Percentiles rank a stretch among this genome's conserved stretches.
These are phyloP conservation scores for Perca fluviatilis DNA, from an alignment of 2,113 vertebrate species.

Conservation along the genomic window DNA sequence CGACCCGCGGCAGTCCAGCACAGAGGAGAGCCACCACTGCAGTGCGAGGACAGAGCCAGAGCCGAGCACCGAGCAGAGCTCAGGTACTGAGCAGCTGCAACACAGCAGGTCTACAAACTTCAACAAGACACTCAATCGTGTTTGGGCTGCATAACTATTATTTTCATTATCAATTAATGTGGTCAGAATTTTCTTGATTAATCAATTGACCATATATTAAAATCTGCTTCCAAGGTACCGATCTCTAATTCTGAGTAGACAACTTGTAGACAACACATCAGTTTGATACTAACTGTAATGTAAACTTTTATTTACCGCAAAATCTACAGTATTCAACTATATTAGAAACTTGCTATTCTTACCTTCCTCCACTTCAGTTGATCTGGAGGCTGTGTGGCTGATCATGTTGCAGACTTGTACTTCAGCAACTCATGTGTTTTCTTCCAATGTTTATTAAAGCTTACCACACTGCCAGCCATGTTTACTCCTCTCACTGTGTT, in stretches of 20 bases:
- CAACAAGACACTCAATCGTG: not conserved
- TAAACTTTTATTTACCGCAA: not conserved
- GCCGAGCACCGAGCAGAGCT: conserved; percentile 88
- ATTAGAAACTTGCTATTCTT: not conserved
- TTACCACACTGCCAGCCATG: not conserved
- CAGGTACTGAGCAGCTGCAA: conserved; percentile 83
- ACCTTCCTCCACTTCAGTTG: not conserved
- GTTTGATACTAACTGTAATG: not conserved
- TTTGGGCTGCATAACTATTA: not conserved
- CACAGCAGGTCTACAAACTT: not conserved
- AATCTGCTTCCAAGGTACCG: not conserved
- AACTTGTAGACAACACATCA: not conserved
- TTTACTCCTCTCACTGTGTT: conserved; percentile 11
- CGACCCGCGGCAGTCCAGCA: conserved; percentile 73
- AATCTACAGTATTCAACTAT: not conserved
- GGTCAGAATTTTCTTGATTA: not conserved
- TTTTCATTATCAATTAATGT: not conserved
- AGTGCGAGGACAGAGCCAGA: conserved; percentile 79
- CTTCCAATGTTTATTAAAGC: not conserved
- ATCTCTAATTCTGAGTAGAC: not conserved
- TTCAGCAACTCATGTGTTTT: not conserved
- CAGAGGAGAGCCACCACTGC: conserved; percentile 80
- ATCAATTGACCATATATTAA: not conserved
- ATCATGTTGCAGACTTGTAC: not conserved
- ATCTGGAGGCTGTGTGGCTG: not conserved